Evolutionary conservation across 2,888 invertebrate species (phyloP).

Genomic region (Netelia inedita): DNA sequence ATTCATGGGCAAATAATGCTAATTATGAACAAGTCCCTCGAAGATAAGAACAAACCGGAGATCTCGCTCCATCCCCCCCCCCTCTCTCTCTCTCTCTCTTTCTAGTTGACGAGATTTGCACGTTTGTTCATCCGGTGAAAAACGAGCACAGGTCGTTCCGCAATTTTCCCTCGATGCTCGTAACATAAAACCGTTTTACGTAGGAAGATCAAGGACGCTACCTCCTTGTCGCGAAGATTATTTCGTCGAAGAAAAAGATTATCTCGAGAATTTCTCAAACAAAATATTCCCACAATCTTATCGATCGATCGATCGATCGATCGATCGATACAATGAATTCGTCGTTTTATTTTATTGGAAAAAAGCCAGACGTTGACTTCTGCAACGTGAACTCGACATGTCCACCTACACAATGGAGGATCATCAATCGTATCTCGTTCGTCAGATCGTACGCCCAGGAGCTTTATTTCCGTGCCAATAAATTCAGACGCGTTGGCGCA

Average conservation of each 20-base stretch:
- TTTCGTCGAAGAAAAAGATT: neutral
- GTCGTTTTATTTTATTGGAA: neutral
- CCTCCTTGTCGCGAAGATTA: slow-evolving; percentile 16
- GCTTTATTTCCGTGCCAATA: slow-evolving; percentile 72
- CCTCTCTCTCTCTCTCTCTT: neutral
- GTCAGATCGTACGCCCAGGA: slow-evolving; percentile 61
- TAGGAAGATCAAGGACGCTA: slow-evolving; percentile 49
- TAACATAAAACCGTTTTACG: slow-evolving; percentile 45
- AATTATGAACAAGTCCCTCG: slow-evolving; percentile 67
- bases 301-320: neutral
- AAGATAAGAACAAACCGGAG: slow-evolving; percentile 57
- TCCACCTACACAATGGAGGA: slow-evolving; percentile 57
- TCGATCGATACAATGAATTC: neutral
- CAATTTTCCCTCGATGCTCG: slow-evolving; percentile 62
- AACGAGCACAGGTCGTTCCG: slow-evolving; percentile 51
- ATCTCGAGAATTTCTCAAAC: no score
- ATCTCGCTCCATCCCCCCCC: neutral
- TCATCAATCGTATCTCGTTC: slow-evolving; percentile 71
- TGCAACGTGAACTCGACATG: slow-evolving; percentile 36
- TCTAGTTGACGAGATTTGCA: slow-evolving; percentile 60
- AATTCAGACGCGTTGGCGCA: slow-evolving; percentile 70
- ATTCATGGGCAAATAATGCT: slow-evolving; percentile 73
- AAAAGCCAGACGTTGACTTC: slow-evolving; percentile 32
- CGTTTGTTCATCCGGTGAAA: slow-evolving; percentile 57
- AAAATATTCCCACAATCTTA: no score